A percentile compares a stretch with the other conserved stretches of the same genome.
Evolutionary conservation across 2,888 invertebrate genomes (phyloP).

Genomic region (Myopa tessellatipennis): DNA sequence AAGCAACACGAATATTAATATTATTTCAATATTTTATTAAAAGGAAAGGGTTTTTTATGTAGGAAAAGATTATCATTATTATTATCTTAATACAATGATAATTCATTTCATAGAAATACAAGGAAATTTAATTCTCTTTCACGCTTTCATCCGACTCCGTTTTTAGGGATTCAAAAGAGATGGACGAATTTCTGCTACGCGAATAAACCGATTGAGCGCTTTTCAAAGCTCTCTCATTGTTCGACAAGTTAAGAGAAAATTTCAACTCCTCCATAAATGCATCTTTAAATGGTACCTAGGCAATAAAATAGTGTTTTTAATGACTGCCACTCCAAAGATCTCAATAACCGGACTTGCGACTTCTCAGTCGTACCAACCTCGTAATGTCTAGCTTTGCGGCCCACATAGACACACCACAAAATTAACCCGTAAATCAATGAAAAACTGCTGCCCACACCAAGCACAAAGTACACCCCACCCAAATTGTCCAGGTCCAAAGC

Average conservation of each 20-base stretch:
- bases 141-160: slow-evolving; percentile 56
- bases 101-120: neutral
- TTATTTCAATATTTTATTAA: too few relatives aligned
- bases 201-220: slow-evolving; percentile 68
- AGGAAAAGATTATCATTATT: neutral
- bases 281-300: slow-evolving; percentile 74
- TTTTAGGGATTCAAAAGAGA: slow-evolving; percentile 63
- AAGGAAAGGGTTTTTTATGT: too few relatives aligned
- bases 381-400: slow-evolving; percentile 58
- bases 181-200: slow-evolving; percentile 62
- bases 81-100: neutral
- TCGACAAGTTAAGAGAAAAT: slow-evolving; percentile 78
- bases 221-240: slow-evolving; percentile 76
- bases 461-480: slow-evolving; percentile 74
- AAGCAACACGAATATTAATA: too few relatives aligned
- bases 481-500: slow-evolving; percentile 74
- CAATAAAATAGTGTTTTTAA: neutral
- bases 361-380: slow-evolving; percentile 55
- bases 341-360: too few relatives aligned
- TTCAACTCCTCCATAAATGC: slow-evolving; percentile 77
- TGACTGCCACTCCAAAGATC: too few relatives aligned
- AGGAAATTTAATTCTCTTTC: slow-evolving; percentile 25
- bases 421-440: slow-evolving; percentile 60
- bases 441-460: slow-evolving; percentile 68
- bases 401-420: slow-evolving; percentile 60